phyloP scores from a whole-genome alignment of 2,113 vertebrate species.

The Murina feae region DNA sequence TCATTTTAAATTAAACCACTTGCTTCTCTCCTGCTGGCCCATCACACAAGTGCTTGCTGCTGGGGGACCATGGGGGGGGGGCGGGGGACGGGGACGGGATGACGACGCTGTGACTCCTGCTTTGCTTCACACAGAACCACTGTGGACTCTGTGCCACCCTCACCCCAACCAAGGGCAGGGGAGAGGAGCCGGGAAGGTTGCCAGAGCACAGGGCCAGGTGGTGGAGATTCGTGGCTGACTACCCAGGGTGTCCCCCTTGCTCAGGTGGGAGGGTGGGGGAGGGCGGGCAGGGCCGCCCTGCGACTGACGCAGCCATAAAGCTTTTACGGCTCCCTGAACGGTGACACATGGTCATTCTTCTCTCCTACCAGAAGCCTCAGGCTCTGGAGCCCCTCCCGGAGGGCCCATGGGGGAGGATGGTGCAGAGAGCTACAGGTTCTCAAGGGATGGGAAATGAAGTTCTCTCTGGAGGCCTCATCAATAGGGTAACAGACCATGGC shows the following conservation, averaged over 20 bases:
- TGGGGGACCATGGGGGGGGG: neutral
- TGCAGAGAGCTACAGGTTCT: slow-evolving; percentile 23
- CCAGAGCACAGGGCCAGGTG: neutral
- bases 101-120: neutral
- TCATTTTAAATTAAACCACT: slow-evolving; percentile 36
- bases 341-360: slow-evolving; percentile 38
- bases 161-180: neutral
- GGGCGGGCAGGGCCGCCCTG: neutral
- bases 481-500: neutral
- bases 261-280: neutral
- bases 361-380: neutral
- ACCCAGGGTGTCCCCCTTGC: neutral
- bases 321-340: slow-evolving; percentile 33
- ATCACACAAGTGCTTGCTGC: neutral
- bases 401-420: neutral
- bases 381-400: neutral
- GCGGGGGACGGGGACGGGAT: too few species aligned
- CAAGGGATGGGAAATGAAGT: slow-evolving; percentile 13
- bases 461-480: slow-evolving; percentile 18
- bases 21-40: neutral
- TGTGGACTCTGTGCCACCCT: neutral
- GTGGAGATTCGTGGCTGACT: neutral
- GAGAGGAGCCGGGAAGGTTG: neutral
- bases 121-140: neutral
- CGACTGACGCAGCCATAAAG: slow-evolving; percentile 46